phyloP scores from a whole-genome alignment of 1,140 invertebrate genomes.

The Danaus plexippus region DNA sequence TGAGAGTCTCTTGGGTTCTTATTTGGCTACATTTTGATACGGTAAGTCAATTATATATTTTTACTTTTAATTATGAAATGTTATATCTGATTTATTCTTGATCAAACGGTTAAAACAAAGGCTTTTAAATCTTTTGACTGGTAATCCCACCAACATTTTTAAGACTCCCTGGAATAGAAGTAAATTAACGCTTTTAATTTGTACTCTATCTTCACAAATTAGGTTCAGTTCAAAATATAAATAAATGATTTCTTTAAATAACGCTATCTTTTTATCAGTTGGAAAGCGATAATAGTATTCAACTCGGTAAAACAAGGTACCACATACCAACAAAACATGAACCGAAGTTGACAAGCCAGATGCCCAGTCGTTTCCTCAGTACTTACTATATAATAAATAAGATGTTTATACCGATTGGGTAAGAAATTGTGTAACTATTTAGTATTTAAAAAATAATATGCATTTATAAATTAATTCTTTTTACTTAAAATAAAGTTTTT shows the following conservation, averaged over 20 bases:
- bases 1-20: conserved; percentile 36
- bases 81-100: not conserved
- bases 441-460: not conserved
- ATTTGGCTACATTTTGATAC: conserved; percentile 35
- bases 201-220: too few relatives aligned
- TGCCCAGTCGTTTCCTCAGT: conserved; percentile 22
- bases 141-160: too few relatives aligned
- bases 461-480: not conserved
- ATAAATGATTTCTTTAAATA: too few relatives aligned
- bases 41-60: conserved; percentile 17
- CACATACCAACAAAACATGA: too few relatives aligned
- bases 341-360: not conserved
- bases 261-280: not conserved
- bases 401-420: conserved; percentile 58
- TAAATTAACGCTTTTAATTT: too few relatives aligned
- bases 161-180: too few relatives aligned
- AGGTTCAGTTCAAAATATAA: too few relatives aligned
- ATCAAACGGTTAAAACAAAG: too few relatives aligned
- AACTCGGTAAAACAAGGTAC: too few relatives aligned
- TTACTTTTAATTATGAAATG: not conserved
- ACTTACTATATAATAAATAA: conserved; percentile 45
- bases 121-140: too few relatives aligned
- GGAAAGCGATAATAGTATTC: not conserved
- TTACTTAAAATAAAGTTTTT: not conserved
- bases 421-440: conserved; percentile 7